A percentile compares a stretch with the other conserved stretches of the same genome.
Conservation (phyloP, 2,888 invertebrate genomes). For the Chaitophorus viminalis region DNA sequence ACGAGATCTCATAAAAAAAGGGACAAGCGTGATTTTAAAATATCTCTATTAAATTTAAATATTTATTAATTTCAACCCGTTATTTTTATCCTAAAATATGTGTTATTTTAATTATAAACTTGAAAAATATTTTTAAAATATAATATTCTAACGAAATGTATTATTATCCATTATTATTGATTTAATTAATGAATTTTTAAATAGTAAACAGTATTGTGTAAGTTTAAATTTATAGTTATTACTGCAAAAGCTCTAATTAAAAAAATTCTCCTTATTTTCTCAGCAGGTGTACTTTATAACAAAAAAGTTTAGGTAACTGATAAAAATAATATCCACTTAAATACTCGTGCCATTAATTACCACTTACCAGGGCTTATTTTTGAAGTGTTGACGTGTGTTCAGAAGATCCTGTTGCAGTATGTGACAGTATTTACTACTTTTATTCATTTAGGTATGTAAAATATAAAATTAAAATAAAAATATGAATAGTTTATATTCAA, state of each 20-base stretch:
- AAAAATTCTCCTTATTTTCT: neutral
- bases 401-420: no score
- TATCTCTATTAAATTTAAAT: conserved; percentile 14
- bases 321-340: neutral
- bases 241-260: no score
- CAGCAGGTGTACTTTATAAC: neutral
- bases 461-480: no score
- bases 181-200: neutral
- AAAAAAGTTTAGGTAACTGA: neutral
- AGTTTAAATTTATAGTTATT: neutral
- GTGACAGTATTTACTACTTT: no score
- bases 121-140: neutral
- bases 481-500: no score
- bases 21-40: neutral
- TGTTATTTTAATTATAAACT: neutral
- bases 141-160: neutral
- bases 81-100: neutral
- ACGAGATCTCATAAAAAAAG: conserved; percentile 21
- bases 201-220: neutral
- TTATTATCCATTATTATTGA: neutral
- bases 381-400: neutral
- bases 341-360: neutral
- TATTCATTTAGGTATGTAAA: no score
- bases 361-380: neutral
- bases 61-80: neutral